These are phyloP conservation scores for Psittacula cyanocephala DNA, from an alignment of 2,113 vertebrate genomes.

Conservation along the genomic window DNA sequence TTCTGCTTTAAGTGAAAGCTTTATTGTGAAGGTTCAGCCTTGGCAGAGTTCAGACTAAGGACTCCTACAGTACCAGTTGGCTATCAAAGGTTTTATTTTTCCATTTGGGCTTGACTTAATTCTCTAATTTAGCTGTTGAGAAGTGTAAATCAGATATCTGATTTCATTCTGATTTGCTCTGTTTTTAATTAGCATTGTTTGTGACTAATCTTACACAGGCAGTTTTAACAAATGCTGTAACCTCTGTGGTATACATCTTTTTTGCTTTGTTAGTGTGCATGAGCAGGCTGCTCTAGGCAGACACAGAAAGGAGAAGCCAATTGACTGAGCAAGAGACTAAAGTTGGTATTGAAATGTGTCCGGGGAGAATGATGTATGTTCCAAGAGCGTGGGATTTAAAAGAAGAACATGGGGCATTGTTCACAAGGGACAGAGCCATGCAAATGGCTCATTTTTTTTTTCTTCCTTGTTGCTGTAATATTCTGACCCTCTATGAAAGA, in stretches of 20 bases:
- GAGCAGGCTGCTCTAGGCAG: background rate
- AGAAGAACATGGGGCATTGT: background rate
- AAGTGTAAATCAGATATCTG: background rate
- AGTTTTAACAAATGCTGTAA: background rate
- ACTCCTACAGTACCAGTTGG: background rate
- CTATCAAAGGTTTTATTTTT: background rate
- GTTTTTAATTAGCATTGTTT: slow-evolving; percentile 4
- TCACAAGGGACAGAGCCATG: background rate
- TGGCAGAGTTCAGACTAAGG: background rate
- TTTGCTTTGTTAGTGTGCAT: background rate
- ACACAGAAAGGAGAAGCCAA: background rate
- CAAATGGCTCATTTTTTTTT: background rate
- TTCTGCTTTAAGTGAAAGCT: background rate
- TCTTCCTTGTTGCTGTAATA: background rate
- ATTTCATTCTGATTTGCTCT: background rate
- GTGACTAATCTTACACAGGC: background rate
- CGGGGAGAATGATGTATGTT: background rate
- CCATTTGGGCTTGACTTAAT: background rate
- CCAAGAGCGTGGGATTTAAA: background rate
- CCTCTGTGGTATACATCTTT: background rate
- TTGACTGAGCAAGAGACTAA: background rate
- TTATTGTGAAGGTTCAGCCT: background rate
- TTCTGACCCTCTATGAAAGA: background rate
- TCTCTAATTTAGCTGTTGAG: background rate
- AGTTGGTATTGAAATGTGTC: background rate